Conservation (phyloP, 2,888 invertebrate genomes). For the Ormyrus thymus region DNA sequence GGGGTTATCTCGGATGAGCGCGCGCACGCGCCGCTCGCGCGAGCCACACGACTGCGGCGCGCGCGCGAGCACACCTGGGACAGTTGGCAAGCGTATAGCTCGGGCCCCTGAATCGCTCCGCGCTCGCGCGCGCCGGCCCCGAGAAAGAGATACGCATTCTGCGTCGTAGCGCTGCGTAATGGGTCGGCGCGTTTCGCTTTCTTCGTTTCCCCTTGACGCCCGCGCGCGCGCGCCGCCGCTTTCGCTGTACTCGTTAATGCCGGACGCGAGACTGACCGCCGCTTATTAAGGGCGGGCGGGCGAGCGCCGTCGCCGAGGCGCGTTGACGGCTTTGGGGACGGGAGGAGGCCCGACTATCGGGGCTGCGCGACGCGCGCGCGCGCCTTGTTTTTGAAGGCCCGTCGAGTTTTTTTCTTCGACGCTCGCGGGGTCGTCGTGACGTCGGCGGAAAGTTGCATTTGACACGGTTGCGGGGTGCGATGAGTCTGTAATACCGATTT, state of each 20-base stretch:
- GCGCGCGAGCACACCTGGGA: constrained; percentile 69
- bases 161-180: neutral
- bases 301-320: no score
- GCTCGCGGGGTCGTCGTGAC: no score
- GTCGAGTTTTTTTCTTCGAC: no score
- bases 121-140: neutral
- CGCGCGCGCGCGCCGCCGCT: constrained; percentile 38
- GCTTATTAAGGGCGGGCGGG: neutral
- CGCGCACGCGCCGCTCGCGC: constrained; percentile 65
- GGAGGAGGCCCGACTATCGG: no score
- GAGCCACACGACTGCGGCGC: constrained; percentile 71
- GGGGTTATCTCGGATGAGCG: constrained; percentile 50
- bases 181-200: constrained; percentile 43
- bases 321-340: no score
- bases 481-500: no score
- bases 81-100: constrained; percentile 73
- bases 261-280: neutral
- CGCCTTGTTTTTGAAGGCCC: no score
- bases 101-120: constrained; percentile 22
- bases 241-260: constrained; percentile 56
- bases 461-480: no score
- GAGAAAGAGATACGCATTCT: no score
- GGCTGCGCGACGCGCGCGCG: no score
- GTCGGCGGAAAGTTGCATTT: no score
- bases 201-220: constrained; percentile 55